Base-by-base conservation (phyloP, 1,140 invertebrate genomes). In the Drosophila serrata region DNA sequence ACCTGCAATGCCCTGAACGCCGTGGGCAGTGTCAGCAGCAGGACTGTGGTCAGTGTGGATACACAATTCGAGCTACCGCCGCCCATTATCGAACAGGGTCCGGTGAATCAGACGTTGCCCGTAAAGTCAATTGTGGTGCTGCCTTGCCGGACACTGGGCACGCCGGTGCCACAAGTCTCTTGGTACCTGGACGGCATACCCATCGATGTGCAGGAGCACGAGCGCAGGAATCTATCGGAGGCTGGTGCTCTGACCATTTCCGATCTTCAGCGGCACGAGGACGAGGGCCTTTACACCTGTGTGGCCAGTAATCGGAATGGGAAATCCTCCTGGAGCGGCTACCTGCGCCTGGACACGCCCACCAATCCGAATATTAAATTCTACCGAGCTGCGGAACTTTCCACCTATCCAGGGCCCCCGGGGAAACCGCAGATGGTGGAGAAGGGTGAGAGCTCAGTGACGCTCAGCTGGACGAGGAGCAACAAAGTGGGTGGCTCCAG, bases 21-120 rank as follows among this genome's bases (percentile, higher is more conserved):
- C 57, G 96, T 96, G 29, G 97, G 97, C 40, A 96, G 96, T 67
- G 95, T 95, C 12, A 95, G 96, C 74, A 95, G 95, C 60, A 95
- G 96, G 82, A 97, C 96, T 43, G 94, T 95, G 88, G 93, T 98
- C 65, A 95, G 95, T 64, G 96, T 98, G 57, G 96, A 95, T 69
- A 96, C 96, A 86, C 95, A 95, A 93, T 96, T 96, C 92, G 95
- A 96, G 91, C 93, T 95, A 67, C 97, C 97, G 69, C 98, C 98
- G 40, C 98, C 98, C 58, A 95, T 98, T 67, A 98, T 99, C 86
- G 94, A 95, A 72, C 94, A 96, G 77, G 97, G 97, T 33, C 97
- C 98, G 42, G 95, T 96, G 78, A 98, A 99, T 94, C 98, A 99
- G 94, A 99, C 98, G 11, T 93, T 96, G 84, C 96, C 96, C 57